Base-by-base conservation (phyloP, 2,113 vertebrate genomes). In the Lamprotornis superbus region DNA sequence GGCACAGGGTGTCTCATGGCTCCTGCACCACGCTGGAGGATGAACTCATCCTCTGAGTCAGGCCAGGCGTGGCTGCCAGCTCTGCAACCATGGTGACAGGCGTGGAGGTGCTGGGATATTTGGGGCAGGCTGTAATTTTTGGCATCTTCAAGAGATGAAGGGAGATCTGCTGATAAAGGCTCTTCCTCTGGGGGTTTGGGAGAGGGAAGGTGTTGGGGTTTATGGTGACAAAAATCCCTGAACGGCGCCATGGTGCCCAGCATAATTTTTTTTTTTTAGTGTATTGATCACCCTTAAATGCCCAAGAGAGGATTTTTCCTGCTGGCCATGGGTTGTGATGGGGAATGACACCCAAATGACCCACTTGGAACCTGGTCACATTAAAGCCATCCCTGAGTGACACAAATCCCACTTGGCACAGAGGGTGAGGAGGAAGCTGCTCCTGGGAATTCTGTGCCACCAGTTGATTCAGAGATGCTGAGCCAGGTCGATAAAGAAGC, bases 1-100 rank as follows among this genome's bases (percentile, higher is more conserved):
- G 50, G 71, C 83, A 33, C 7, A 0, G 59, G 10, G 81, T 3
- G 49, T 57, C 74, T 81, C 10, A 2, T 59, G 53, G 27, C 94
- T 84, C 67, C 71, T 27, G 80, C 33, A 7, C 31, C 70, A 6
- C 0, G 20, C 53, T 44, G 78, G 67, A 40, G 90, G 70, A 93
- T 84, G 57, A 92, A 95, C 76, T 95, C 96, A 96, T 89, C 89
- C 69, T 94, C 42, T 91, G 93, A 96, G 81, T 96, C 87, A 78
- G 76, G 70, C 55, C 77, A 40, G 28, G 93, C 9, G 31, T 60
- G 88, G 82, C 71, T 77, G 90, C 52, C 78, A 7, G 47, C 88
- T 70, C 67, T 80, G 87, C 47, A 8, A 14, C 91, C 95, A 96
- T 95, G 92, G 93, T 77, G 55, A 95, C 93, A 56, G 88, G 15